Evolutionary conservation across 2,888 invertebrate species (phyloP), one percentile per base, ranked within the genome.

Genomic region (Idaea dimidiata): DNA sequence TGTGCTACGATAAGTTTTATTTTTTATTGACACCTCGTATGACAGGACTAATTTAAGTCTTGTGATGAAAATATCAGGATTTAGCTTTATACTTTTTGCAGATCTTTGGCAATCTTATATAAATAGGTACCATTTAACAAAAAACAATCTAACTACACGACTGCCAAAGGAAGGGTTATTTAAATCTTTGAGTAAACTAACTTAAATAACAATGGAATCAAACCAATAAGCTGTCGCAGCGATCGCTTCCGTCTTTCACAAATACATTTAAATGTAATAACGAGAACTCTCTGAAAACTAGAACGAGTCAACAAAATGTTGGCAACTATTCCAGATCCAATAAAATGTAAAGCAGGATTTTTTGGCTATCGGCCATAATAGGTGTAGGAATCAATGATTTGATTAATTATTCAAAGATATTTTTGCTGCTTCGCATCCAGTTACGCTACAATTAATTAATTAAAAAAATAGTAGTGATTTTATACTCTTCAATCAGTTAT

Each of bases 301-400:
- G 59, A 56, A 57, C 55, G 18, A 24, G 16, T 55, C 53, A 32
- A 55, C 55, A 17, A 17, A 60, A 55, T 60, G 56, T 31, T 60
- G 58, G 32, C 58, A 18, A 33, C 43, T 43, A 33, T 33, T 43
- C 43, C 43, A 1, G 43, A 10, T 10, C 7, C 43, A 43, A 43
- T 43, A 43, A 43, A 43, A 43, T 33, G 16, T 54, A 18, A 58
- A 59, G 59, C 53, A 61, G 56, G 57, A 61, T 54, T 55, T 31
- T 32, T 17, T 60, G 60, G 60, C 60, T 32, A 32, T n/a, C 5
- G 31, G 32, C 60, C 60, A 54, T 59, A 59, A 17, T 63, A 10
- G 43, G 14, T 43, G 5, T 43, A 43, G 43, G 43, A 43, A 43
- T 43, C 43, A 43, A 43, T 43, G 43, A 43, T 43, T 43, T 43